Conservation (phyloP, 1,140 invertebrate genomes). For the Leptinotarsa lineolata region DNA sequence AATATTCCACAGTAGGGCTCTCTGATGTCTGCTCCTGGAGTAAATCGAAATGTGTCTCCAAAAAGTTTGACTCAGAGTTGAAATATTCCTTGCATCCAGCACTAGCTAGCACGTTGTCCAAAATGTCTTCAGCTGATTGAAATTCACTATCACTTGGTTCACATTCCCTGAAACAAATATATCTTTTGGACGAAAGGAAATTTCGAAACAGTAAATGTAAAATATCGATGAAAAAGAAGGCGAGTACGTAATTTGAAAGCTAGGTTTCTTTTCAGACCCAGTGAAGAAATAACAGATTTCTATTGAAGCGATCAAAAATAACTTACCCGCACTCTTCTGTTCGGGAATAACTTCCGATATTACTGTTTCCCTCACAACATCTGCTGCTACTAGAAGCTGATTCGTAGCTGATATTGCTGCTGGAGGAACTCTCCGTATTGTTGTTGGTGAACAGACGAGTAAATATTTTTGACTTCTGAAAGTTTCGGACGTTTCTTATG, state of each 20-base stretch:
- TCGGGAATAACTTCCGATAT: neutral
- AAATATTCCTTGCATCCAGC: constrained; percentile 55
- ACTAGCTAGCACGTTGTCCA: constrained; percentile 53
- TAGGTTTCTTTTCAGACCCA: no score
- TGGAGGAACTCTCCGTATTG: constrained; percentile 45
- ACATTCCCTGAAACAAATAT: constrained; percentile 6
- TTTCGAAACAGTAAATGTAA: no score
- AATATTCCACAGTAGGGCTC: constrained; percentile 32
- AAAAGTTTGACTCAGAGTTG: constrained; percentile 45
- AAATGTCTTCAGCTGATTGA: constrained; percentile 57
- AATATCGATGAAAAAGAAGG: no score
- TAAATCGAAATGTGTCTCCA: constrained; percentile 52
- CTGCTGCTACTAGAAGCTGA: constrained; percentile 56
- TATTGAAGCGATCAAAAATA: neutral
- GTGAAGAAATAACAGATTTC: no score
- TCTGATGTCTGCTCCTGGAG: constrained; percentile 35
- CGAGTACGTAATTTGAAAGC: no score
- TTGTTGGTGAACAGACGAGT: constrained; percentile 38
- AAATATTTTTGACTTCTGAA: constrained; percentile 57
- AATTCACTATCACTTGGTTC: constrained; percentile 51
- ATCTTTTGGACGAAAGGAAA: no score
- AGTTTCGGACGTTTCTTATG: constrained; percentile 63
- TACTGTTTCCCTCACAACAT: constrained; percentile 33
- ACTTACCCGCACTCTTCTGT: constrained; percentile 24
- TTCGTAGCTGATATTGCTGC: constrained; percentile 62